phyloP scores from a whole-genome alignment of 2,888 invertebrate genomes.

The Coelogynopora nodosa region DNA sequence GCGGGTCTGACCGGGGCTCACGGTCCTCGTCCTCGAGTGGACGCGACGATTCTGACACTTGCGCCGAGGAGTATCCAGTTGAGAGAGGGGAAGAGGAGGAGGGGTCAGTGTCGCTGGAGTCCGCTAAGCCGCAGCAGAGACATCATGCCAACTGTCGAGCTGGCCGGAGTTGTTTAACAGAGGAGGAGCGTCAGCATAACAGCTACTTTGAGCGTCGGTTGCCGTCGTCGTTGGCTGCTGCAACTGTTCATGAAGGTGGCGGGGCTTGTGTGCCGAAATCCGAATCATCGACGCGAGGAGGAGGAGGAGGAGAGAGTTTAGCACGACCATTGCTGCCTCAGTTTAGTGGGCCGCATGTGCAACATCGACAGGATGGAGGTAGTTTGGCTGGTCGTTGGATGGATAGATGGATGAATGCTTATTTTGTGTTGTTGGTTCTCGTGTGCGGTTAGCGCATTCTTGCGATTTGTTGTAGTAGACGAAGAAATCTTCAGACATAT shows the following conservation, averaged over 20 bases:
- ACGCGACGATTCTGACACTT: background rate
- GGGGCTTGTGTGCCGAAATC: background rate
- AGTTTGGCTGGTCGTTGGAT: no score
- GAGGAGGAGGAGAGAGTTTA: background rate
- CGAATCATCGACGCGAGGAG: background rate
- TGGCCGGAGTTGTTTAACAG: background rate
- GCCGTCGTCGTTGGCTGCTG: background rate
- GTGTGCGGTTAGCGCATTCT: no score
- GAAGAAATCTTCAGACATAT: no score
- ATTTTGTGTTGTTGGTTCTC: no score
- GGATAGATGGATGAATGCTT: no score
- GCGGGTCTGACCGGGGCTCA: background rate
- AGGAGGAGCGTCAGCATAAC: slow-evolving; percentile 17
- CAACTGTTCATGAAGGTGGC: no score
- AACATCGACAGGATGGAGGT: background rate
- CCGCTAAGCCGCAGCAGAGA: background rate
- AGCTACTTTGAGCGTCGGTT: background rate
- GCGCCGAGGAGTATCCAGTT: background rate
- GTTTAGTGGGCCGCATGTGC: background rate
- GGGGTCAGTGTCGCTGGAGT: background rate
- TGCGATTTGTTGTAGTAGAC: no score
- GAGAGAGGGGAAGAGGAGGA: background rate
- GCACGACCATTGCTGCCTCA: no score
- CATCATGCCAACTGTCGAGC: slow-evolving; percentile 6
- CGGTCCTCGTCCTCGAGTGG: background rate